phyloP scores from a whole-genome alignment of 2,888 invertebrate genomes.

The Theretra japonica region DNA sequence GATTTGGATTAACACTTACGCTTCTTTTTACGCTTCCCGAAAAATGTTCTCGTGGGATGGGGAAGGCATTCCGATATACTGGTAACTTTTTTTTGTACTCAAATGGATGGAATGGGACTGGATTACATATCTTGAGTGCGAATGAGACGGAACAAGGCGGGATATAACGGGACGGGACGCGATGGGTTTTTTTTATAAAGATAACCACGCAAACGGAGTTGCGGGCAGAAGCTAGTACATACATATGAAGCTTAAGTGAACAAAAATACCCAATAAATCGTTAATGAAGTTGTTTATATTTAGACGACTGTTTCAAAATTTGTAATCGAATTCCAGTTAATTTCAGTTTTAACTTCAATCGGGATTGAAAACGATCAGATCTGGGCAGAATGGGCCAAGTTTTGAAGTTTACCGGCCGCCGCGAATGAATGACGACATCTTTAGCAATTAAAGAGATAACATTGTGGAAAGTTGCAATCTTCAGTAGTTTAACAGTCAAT shows the following conservation, averaged over 20 bases:
- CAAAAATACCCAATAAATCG: neutral
- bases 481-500: slow-evolving; percentile 30
- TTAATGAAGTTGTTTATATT: neutral
- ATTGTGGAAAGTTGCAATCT: slow-evolving; percentile 32
- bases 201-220: too few species aligned
- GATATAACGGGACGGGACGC: too few species aligned
- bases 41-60: too few species aligned
- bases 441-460: slow-evolving; percentile 35
- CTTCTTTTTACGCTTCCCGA: too few species aligned
- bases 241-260: neutral
- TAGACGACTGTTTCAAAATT: neutral
- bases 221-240: too few species aligned
- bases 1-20: too few species aligned
- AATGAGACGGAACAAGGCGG: too few species aligned
- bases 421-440: slow-evolving; percentile 36
- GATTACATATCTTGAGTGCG: too few species aligned
- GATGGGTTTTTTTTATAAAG: too few species aligned
- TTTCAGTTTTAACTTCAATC: slow-evolving; percentile 34
- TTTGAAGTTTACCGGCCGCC: slow-evolving; percentile 48
- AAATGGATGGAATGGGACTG: too few species aligned
- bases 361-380: slow-evolving; percentile 39
- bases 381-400: slow-evolving; percentile 50
- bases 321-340: neutral
- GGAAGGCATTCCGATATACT: too few species aligned
- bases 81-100: too few species aligned